Evolutionary conservation across 2,888 invertebrate genomes (phyloP), one percentile per base, ranked within the genome.

Genomic region (Adela reaumurella): DNA sequence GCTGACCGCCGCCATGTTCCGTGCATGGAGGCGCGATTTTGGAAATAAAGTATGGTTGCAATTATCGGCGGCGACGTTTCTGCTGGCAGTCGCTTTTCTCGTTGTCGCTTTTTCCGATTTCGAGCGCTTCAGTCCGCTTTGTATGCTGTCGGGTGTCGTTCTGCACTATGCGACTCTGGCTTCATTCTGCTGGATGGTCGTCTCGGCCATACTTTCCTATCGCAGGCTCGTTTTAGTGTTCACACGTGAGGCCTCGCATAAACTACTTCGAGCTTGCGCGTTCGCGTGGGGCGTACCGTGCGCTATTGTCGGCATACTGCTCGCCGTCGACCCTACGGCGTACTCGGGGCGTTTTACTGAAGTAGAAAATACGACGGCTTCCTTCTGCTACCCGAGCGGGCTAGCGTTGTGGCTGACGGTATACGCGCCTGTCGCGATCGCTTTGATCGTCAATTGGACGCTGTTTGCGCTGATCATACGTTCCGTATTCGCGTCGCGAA

Each of bases 151-250:
- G 1, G 87, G 87, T 1, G 79, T 83, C 5, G 57, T 80, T 5
- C 59, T 88, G n/a, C 88, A 88, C 59, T 88, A 88, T 60, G 81
- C 86, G 14, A 79, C 87, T 19, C 60, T 88, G 17, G 78, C 84
- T 1, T 84, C 87, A 8, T 88, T 88, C 62, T 81, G 82, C 55
- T 89, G 88, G 89, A 88, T 88, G 87, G 63, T 88, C 43, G 83
- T 88, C 11, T 86, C 86, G 47, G 88, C 86, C 2, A 72, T 85
- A 1, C 61, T 88, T 24, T 88, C 88, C 48, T 88, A 88, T 59
- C 70, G 84, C 44, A 73, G 85, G 47, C 78, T 88, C 54, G 88
- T 89, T 17, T 74, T 82, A 58, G 85, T 88, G 2, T 80, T 88
- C 47, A 81, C 82, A 0, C 73, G 81, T 16, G 78, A 80, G 45